Percentiles rank a stretch among this genome's conserved stretches.
phyloP scores from a whole-genome alignment of 2,113 vertebrate species.

The Heterocephalus glaber region DNA sequence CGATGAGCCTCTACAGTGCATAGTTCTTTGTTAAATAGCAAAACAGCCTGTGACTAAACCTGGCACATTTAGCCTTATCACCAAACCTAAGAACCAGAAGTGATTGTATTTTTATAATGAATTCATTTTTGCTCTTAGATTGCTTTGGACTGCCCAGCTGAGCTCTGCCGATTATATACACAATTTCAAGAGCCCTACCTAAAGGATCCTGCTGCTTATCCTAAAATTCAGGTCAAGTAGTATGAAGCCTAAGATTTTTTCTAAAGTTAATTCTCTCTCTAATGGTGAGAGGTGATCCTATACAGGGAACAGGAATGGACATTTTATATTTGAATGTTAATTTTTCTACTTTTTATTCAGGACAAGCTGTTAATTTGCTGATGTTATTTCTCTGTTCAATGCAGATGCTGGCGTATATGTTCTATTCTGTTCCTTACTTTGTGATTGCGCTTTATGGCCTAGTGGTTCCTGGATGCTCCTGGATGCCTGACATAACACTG shows the following conservation, averaged over 20 bases:
- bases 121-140: constrained; percentile 84
- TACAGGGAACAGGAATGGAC: background rate
- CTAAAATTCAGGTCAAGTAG: constrained; percentile 92
- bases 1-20: background rate
- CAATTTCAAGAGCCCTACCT: constrained; percentile 94
- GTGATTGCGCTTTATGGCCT: constrained; percentile 91
- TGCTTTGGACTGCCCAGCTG: constrained; percentile 91
- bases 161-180: constrained; percentile 89
- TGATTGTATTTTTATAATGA: background rate
- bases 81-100: background rate
- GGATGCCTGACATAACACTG: constrained; percentile 93
- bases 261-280: background rate
- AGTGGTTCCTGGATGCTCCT: constrained; percentile 93
- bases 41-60: constrained; percentile 42
- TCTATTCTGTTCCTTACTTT: constrained; percentile 94
- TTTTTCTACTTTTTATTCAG: background rate
- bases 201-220: constrained; percentile 94
- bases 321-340: background rate
- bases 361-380: background rate
- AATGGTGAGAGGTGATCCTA: background rate
- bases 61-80: constrained; percentile 31
- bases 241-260: background rate
- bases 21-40: background rate
- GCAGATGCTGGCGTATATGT: constrained; percentile 94
- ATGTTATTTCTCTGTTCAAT: constrained; percentile 53